Conservation (phyloP, 2,113 vertebrate genomes). For the Halcyon senegalensis region DNA sequence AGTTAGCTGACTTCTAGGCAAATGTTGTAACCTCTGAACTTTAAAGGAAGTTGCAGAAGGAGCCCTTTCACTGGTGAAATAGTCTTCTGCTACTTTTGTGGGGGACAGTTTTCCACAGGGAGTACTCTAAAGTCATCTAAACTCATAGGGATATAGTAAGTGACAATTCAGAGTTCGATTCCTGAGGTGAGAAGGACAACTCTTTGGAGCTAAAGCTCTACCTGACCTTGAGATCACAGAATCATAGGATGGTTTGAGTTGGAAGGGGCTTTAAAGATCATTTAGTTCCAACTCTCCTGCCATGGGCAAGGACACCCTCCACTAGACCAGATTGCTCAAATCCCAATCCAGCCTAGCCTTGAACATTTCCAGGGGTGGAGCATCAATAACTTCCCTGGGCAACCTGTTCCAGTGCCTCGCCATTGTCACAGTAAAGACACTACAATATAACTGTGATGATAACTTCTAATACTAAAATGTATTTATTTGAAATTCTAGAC, state of each 20-base stretch:
- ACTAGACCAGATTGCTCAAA: not conserved
- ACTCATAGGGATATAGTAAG: not conserved
- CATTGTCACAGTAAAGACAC: too few species aligned
- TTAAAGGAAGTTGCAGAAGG: not conserved
- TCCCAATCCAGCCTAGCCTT: not conserved
- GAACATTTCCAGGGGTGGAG: not conserved
- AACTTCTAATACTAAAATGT: not conserved
- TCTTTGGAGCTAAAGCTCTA: not conserved
- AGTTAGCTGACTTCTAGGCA: not conserved
- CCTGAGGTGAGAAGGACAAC: not conserved
- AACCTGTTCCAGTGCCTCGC: too few species aligned
- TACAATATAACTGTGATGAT: not conserved
- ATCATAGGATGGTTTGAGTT: not conserved
- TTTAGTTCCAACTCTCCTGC: not conserved
- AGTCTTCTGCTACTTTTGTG: not conserved
- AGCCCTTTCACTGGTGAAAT: not conserved
- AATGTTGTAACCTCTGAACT: not conserved
- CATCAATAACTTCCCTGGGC: too few species aligned
- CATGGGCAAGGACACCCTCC: not conserved
- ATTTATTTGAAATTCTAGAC: slow-evolving; percentile 49
- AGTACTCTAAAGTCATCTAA: not conserved
- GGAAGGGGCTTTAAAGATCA: not conserved
- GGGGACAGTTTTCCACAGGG: not conserved
- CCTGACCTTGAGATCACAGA: not conserved
- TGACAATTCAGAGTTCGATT: not conserved